phyloP scores from a whole-genome alignment of 2,113 vertebrate species.

The Seriola quinqueradiata region DNA sequence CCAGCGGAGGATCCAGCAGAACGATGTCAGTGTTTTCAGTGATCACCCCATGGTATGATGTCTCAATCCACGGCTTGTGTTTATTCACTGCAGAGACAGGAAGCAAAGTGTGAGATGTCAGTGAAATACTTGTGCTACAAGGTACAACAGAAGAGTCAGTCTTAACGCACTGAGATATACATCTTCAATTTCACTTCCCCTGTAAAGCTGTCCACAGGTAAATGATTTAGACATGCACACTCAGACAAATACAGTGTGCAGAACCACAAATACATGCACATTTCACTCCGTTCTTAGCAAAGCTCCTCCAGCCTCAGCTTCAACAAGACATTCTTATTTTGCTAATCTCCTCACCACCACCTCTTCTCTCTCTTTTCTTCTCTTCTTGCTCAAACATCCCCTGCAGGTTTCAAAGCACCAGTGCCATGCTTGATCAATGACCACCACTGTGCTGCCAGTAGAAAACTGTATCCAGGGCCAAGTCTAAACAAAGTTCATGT shows the following conservation, averaged over 20 bases:
- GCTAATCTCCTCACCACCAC: constrained; percentile 33
- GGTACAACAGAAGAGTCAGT: neutral
- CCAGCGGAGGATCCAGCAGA: constrained; percentile 95
- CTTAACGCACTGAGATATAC: constrained; percentile 9
- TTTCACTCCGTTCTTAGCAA: constrained; percentile 18
- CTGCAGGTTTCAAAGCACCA: constrained; percentile 53
- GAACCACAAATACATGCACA: neutral
- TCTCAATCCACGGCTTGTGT: constrained; percentile 99
- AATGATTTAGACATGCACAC: neutral
- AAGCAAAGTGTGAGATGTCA: constrained; percentile 23
- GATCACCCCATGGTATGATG: constrained; percentile 95
- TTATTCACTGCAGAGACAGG: constrained; percentile 91
- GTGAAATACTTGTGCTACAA: neutral
- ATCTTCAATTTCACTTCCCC: constrained; percentile 24
- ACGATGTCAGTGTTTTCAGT: constrained; percentile 96
- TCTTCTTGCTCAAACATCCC: constrained; percentile 47
- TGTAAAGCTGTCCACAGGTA: neutral
- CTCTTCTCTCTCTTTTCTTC: constrained; percentile 32
- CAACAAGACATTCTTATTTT: constrained; percentile 35
- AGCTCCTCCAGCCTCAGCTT: constrained; percentile 20
- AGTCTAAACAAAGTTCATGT: constrained; percentile 61
- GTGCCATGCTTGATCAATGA: constrained; percentile 66
- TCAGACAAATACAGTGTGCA: neutral
- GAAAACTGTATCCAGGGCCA: constrained; percentile 34
- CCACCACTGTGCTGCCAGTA: constrained; percentile 40